A percentile compares a stretch with the other conserved stretches of the same genome.
These are phyloP conservation scores for Anas platyrhynchos DNA, from an alignment of 2,113 vertebrate species.

Conservation along the genomic window DNA sequence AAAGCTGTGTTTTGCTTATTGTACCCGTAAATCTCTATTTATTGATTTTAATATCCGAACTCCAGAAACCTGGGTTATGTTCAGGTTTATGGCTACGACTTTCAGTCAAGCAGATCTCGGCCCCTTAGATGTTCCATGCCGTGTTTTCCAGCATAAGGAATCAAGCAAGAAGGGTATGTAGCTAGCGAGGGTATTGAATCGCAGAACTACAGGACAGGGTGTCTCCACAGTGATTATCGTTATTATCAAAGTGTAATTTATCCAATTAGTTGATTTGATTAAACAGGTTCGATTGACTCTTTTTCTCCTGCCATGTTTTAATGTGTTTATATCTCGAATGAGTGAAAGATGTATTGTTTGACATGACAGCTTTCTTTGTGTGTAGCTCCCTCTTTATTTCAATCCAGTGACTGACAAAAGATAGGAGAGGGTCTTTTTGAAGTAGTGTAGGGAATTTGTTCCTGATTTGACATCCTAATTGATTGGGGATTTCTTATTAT, in stretches of 20 bases:
- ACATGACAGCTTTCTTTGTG: conserved; percentile 48
- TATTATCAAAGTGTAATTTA: conserved; percentile 67
- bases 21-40: background rate
- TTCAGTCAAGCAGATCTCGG: background rate
- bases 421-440: conserved; percentile 56
- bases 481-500: conserved; percentile 34
- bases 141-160: background rate
- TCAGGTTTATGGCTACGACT: background rate
- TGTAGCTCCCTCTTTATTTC: conserved; percentile 53
- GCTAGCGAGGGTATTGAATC: background rate
- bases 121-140: background rate
- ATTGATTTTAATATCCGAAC: background rate
- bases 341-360: conserved; percentile 61
- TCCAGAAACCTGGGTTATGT: background rate
- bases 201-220: background rate
- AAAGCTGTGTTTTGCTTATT: background rate
- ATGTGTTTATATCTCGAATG: conserved; percentile 47
- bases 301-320: conserved; percentile 57
- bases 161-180: background rate
- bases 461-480: conserved; percentile 53
- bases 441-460: conserved; percentile 53
- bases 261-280: conserved; percentile 73
- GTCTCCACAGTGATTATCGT: conserved; percentile 43
- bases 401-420: conserved; percentile 61
- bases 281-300: conserved; percentile 48